Base-by-base conservation (phyloP, 2,888 invertebrate genomes). In the Caenorhabditis macrosperma region DNA sequence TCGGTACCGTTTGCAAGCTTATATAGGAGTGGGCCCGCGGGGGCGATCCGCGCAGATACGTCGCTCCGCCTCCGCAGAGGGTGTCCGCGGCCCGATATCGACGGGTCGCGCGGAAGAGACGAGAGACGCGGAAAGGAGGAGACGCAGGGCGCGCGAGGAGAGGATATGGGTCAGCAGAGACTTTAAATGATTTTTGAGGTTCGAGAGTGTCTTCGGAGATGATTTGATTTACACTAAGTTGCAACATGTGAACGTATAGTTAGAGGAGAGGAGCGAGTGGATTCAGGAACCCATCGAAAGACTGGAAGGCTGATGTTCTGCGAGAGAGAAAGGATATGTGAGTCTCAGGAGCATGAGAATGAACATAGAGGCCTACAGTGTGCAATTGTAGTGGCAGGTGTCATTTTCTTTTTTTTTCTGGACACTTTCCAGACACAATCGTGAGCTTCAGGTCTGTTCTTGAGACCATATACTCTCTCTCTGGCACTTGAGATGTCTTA, bases 81-180 rank as follows among this genome's bases (percentile, higher is more conserved):
- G 28, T 72, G 55, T 72, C 61, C 61, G 71, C 55, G 48, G 44
- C 35, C 24, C 35, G 74, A 72, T 72, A 72, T 72, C 63, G 61
- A 61, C 71, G 63, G 55, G 71, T 64, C 60, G 67, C 67, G 66
- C 66, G 57, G 59, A 59, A 66, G 46, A 41, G 33, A 33, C 15
- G 46, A 75, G 60, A 52, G 75, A 75, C 44, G 75, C 67, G 66
- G 75, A 67, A 66, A 59, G 44, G 24, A 4, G 24, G 52, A 66
- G 66, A 59, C 57, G 28, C 10, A 67, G 67, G 55, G 20, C 38
- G 26, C 44, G n/a, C 26, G 38, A 41, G 20, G 59, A 60, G 54
- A n/a, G 61, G 67, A 76, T 76, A 67, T 76, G 66, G 75, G 75
- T 74, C 74, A 74, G 41, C 33, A 48, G 69, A 63, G 50, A 60